Percentiles rank a stretch among this genome's conserved stretches.
Conservation (phyloP, 2,797 vertebrate species). For the Helarctos malayanus region DNA sequence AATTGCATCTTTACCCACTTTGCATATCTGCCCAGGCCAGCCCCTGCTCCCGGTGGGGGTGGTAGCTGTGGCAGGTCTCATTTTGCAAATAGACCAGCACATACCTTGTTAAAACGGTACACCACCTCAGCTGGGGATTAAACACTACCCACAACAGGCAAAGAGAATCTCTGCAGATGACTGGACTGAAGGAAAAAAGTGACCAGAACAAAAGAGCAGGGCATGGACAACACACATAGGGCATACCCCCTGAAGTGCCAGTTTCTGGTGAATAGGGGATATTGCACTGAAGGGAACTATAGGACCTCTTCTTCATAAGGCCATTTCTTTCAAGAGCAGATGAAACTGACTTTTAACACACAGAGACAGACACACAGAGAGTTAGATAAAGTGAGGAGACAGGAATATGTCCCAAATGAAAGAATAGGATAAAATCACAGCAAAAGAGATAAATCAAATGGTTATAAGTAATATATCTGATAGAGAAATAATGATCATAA, state of each 20-base stretch:
- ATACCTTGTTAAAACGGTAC: background rate
- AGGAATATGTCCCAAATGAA: background rate
- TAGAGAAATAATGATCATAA: background rate
- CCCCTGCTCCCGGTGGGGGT: background rate
- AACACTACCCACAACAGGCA: background rate
- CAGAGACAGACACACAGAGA: background rate
- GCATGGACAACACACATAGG: background rate
- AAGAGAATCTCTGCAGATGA: background rate
- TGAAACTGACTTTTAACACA: background rate
- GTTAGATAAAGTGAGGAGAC: background rate
- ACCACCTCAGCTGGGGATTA: background rate
- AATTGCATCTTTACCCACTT: background rate
- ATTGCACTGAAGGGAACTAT: background rate
- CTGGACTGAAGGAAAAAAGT: background rate
- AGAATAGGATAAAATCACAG: background rate
- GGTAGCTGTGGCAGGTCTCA: background rate
- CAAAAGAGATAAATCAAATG: background rate
- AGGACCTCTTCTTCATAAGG: background rate
- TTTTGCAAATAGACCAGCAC: background rate
- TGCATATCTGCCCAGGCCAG: background rate
- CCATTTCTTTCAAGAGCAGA: background rate
- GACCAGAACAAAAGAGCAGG: background rate
- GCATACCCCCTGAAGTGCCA: background rate
- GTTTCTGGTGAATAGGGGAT: background rate
- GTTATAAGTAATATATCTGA: background rate